These are phyloP conservation scores for Eupithecia vulgata DNA, from an alignment of 2,888 invertebrate genomes.

Conservation along the genomic window DNA sequence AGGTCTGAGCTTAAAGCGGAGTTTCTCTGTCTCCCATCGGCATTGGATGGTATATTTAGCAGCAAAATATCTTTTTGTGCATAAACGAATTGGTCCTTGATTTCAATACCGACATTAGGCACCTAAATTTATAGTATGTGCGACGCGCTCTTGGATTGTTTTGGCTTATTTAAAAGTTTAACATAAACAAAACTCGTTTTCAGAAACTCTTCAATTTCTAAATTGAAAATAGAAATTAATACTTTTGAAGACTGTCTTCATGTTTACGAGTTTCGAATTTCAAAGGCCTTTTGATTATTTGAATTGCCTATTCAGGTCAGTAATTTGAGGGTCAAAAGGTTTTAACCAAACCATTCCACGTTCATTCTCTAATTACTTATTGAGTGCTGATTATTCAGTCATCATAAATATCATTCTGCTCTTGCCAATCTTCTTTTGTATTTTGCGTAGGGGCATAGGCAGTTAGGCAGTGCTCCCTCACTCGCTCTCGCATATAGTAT, in stretches of 20 bases:
- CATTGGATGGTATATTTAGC: not conserved
- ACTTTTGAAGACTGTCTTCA: constrained; percentile 38
- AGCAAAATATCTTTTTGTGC: not conserved
- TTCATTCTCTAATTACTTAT: constrained; percentile 3
- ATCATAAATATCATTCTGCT: not conserved
- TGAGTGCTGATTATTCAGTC: not conserved
- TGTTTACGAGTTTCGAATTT: constrained; percentile 39
- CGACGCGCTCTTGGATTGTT: not conserved
- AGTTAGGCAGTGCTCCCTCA: too few species aligned
- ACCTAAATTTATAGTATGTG: not conserved
- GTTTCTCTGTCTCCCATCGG: not conserved
- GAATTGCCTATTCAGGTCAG: constrained; percentile 15
- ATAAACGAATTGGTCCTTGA: not conserved
- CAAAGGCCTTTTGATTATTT: constrained; percentile 18
- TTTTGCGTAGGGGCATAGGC: not conserved
- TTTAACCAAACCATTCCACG: constrained; percentile 3
- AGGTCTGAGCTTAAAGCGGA: not conserved
- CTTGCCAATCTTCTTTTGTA: not conserved
- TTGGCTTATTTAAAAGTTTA: not conserved
- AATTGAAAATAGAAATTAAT: constrained; percentile 36
- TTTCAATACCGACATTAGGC: not conserved
- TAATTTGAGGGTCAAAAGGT: constrained; percentile 14
- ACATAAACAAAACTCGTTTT: constrained; percentile 12
- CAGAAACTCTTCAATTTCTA: not conserved
- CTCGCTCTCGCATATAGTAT: too few species aligned